These are phyloP conservation scores for Plecotus auritus DNA, from an alignment of 2,113 vertebrate genomes.

Conservation along the genomic window DNA sequence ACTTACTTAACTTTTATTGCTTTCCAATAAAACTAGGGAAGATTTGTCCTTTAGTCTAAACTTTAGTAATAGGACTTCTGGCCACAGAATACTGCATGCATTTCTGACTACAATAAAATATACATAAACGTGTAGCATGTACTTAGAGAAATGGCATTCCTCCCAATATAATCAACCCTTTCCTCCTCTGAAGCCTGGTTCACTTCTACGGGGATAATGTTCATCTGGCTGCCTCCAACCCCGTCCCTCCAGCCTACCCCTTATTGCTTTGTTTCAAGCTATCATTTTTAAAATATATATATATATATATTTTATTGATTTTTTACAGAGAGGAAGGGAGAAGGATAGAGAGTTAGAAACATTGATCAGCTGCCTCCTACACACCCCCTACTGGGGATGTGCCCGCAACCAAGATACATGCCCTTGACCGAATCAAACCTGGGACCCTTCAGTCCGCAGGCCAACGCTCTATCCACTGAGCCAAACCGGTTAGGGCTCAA, in stretches of 20 bases:
- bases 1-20: not conserved
- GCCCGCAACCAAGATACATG: not conserved
- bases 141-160: not conserved
- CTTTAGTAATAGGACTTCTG: not conserved
- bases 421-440: too few relatives aligned
- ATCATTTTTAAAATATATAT: too few relatives aligned
- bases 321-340: too few relatives aligned
- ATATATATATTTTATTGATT: not conserved
- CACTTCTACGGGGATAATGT: too few relatives aligned
- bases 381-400: too few relatives aligned
- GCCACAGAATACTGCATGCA: not conserved
- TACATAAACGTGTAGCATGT: not conserved
- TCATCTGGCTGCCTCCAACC: not conserved
- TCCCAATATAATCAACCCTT: not conserved
- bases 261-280: not conserved
- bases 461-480: too few relatives aligned
- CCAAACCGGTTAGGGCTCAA: not conserved
- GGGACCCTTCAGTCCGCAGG: too few relatives aligned
- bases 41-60: not conserved
- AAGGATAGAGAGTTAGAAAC: too few relatives aligned
- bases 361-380: too few relatives aligned
- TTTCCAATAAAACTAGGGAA: not conserved
- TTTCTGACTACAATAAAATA: not conserved
- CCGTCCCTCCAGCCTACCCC: fast-evolving
- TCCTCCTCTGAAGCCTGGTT: not conserved